Evolutionary conservation across 2,888 invertebrate species (phyloP).

Genomic region (Danaus chrysippus): DNA sequence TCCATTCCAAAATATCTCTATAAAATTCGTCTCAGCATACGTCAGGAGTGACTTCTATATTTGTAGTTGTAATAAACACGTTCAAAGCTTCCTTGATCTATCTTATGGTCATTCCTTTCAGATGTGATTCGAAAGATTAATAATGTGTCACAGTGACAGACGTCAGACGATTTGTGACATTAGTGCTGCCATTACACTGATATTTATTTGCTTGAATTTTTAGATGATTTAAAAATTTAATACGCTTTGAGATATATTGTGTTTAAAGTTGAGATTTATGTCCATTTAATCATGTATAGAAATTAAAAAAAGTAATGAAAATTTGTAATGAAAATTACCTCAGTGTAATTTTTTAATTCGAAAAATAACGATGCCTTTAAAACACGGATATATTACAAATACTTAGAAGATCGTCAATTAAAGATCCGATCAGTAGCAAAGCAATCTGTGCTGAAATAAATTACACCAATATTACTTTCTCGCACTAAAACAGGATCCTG

Average conservation of each 20-base stretch:
- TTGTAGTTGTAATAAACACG: not conserved
- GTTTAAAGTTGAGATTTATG: no score
- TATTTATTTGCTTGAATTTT: not conserved
- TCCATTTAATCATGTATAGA: no score
- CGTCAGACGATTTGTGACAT: constrained; percentile 20
- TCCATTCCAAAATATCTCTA: no score
- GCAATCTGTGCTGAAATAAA: not conserved
- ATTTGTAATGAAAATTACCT: no score
- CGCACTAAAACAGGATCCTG: constrained; percentile 6
- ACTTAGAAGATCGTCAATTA: no score
- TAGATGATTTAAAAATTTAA: not conserved
- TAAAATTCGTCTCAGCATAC: no score
- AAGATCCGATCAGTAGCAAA: not conserved
- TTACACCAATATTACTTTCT: constrained; percentile 3
- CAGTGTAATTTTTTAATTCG: no score
- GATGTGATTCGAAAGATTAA: constrained; percentile 10
- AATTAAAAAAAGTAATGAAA: no score
- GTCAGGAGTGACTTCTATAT: no score
- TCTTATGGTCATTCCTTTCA: not conserved
- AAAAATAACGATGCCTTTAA: not conserved
- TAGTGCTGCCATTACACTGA: constrained; percentile 3
- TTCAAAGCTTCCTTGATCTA: not conserved
- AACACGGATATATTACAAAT: not conserved
- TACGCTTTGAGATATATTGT: no score
- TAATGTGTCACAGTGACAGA: constrained; percentile 1